Base-by-base conservation (phyloP, 2,888 invertebrate genomes). In the Xanthia togata region DNA sequence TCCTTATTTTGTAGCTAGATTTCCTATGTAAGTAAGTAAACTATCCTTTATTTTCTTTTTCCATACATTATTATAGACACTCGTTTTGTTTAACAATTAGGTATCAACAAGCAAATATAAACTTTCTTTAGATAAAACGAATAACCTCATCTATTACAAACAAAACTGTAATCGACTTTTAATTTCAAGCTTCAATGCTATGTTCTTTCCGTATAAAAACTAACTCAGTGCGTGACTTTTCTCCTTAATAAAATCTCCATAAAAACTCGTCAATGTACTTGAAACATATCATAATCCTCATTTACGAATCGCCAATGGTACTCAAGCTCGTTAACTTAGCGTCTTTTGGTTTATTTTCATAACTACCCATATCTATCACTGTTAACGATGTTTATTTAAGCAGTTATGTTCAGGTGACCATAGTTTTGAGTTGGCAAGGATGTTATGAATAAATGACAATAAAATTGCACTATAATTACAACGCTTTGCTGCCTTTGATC, bases 381-480 rank as follows among this genome's bases (percentile, higher is more conserved):
- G 96, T 96, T 96, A 96, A 96, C 96, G 96, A 96, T 96, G 96
- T 96, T 96, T 96, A 96, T 96, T 96, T 96, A 96, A 96, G 94
- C 95, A 92, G 93, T 92, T 93, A 91, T 88, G 87, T 82, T 89
- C 57, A 69, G 82, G 92, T 91, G 90, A 85, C 94, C 92, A 95
- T 86, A 74, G 23, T 35, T 83, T 82, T 55, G 17, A 23, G 2
- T 57, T 81, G 26, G n/a, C 12, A 59, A 12, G 59, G 68, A 67
- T 23, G 14, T 12, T 55, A 53, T 11, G 3, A 23, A 23, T 53
- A 53, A 17, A 50, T 50, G 23, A 23, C 50, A 23, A 3, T 50
- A 3, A 23, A 50, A 50, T 47, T 35, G 8, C 12, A 72, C 35
- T 35, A 38, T n/a, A 2, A 12, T 53, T n/a, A n/a, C 9, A 11